phyloP scores from a whole-genome alignment of 2,888 invertebrate genomes.

The Liodrosophila aerea region DNA sequence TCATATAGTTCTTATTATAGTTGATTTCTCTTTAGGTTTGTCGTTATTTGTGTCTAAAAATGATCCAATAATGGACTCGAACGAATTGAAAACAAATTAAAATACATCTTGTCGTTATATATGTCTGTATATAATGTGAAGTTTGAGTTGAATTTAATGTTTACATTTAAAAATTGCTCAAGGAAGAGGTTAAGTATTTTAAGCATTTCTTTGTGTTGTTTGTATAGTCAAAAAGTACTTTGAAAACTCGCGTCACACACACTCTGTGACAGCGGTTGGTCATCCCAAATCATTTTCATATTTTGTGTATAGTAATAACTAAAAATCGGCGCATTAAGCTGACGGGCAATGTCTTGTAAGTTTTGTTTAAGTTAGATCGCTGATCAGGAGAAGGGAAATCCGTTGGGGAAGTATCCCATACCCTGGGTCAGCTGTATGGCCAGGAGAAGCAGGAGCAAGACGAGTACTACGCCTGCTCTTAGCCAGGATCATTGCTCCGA shows the following conservation, averaged over 20 bases:
- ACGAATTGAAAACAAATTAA: conserved; percentile 30
- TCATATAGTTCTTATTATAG: conserved; percentile 3
- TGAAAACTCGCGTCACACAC: conserved; percentile 24
- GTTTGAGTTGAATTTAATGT: conserved; percentile 19
- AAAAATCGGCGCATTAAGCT: conserved; percentile 25
- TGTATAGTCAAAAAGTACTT: conserved; percentile 43
- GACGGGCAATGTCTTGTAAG: conserved; percentile 24
- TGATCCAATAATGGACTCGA: conserved; percentile 22
- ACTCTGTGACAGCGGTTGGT: conserved; percentile 23
- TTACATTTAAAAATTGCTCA: conserved; percentile 32
- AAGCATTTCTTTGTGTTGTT: conserved; percentile 48
- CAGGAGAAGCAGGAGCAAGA: conserved; percentile 61
- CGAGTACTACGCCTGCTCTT: conserved; percentile 61
- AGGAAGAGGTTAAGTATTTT: conserved; percentile 51
- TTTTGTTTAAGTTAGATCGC: conserved; percentile 9
- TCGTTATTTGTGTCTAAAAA: conserved; percentile 19
- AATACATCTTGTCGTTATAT: conserved; percentile 1
- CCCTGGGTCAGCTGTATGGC: conserved; percentile 56
- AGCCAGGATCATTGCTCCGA: conserved; percentile 67
- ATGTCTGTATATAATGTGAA: conserved; percentile 2
- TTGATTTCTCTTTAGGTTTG: conserved; percentile 11
- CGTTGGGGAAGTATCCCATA: conserved; percentile 32
- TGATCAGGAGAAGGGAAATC: conserved; percentile 37
- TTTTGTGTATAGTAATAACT: conserved; percentile 13
- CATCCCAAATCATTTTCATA: conserved; percentile 14